Base-by-base conservation (phyloP, 2,113 vertebrate genomes). In the Charina bottae region DNA sequence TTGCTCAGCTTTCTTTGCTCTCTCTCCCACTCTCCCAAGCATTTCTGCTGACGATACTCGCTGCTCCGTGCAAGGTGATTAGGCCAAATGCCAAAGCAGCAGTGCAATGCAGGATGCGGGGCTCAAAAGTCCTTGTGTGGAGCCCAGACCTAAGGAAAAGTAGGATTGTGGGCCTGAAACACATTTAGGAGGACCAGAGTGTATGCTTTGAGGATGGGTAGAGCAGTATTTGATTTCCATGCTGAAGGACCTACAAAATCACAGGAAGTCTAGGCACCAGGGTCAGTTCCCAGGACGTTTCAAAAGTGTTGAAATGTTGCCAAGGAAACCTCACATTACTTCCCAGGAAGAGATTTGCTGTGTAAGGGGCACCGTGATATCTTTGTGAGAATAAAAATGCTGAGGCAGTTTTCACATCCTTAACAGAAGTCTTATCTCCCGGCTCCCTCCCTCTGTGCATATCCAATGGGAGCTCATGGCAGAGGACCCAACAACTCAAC, bases 51-150 rank as follows among this genome's bases (percentile, higher is more conserved):
- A 93, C 23, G 28, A 42, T 54, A 86, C n/a, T 15, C 83, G 37
- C 60, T 78, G 84, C 92, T 86, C 84, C 60, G 19, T 87, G 92
- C 89, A 87, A 87, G 64, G 55, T 62, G 89, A 93, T 93, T 88
- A 87, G 89, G 92, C 92, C 89, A 37, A 53, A 83, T 87, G 92
- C 92, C 92, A 93, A 68, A 83, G 85, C 89, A 90, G 92, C 64
- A 90, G 92, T 83, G 83, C 64, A 58, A 55, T 13, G 55, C 62
- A n/a, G 62, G 89, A 83, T 8, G 37, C 42, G 54, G 56, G 12
- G 42, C 3, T n/a, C 24, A 28, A 12, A 5, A 13, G 42, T 23
- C 42, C 49, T 26, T 49, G 9, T 37, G 72, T n/a, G 89, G n/a
- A 21, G 85, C n/a, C 54, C 64, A 37, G 92, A 17, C 12, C 5